phyloP scores from a whole-genome alignment of 2,797 vertebrate genomes.

The Podarcis lilfordi region DNA sequence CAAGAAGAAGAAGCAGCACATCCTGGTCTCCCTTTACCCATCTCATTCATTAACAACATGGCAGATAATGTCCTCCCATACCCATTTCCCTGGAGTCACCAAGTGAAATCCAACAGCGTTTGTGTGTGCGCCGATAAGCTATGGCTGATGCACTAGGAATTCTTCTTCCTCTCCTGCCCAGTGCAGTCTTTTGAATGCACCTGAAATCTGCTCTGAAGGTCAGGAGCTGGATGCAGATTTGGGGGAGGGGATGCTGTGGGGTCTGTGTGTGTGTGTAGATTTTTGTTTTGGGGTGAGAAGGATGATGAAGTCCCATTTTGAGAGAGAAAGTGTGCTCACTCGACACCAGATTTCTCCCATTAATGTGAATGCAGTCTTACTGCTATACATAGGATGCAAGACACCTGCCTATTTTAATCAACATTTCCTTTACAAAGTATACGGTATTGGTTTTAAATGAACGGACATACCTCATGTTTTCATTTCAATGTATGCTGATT shows the following conservation, averaged over 20 bases:
- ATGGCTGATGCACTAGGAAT: background rate
- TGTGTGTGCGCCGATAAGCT: background rate
- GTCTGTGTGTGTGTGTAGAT: no score
- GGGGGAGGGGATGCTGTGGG: no score
- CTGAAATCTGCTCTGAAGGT: no score
- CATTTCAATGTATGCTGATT: background rate
- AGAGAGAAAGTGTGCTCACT: no score
- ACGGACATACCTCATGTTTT: background rate
- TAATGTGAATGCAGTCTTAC: background rate
- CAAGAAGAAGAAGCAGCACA: slow-evolving; percentile 44
- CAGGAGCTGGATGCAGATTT: no score
- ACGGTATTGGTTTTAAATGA: background rate
- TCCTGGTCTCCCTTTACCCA: slow-evolving; percentile 33
- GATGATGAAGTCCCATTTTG: no score
- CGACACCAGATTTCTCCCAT: background rate
- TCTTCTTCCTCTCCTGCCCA: no score
- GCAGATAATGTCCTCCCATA: no score
- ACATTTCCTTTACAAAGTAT: background rate
- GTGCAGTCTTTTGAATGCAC: no score
- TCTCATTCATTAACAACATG: background rate
- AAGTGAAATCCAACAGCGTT: no score
- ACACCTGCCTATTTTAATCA: background rate
- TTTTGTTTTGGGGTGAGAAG: no score
- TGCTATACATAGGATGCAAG: background rate
- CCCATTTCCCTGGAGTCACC: background rate